Conservation (phyloP, 2,888 invertebrate genomes). For the Dilophus febrilis region DNA sequence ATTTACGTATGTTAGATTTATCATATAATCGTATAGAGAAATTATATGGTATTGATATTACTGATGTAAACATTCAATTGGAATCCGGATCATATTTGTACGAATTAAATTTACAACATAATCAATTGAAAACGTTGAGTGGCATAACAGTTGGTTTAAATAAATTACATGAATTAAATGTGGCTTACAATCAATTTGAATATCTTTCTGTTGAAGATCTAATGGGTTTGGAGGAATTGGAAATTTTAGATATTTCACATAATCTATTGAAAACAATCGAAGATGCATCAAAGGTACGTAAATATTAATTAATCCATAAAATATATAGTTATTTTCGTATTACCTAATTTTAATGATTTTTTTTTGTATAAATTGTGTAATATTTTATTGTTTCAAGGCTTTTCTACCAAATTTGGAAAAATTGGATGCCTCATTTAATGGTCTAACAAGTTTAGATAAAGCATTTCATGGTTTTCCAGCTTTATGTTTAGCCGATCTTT, state of each 20-base stretch:
- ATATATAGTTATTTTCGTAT: constrained; percentile 1
- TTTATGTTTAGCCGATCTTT: constrained; percentile 63
- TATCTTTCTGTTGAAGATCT: constrained; percentile 61
- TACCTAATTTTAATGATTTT: too few species aligned
- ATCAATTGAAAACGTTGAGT: constrained; percentile 49
- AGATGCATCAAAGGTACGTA: constrained; percentile 66
- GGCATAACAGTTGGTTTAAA: constrained; percentile 60
- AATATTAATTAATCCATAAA: too few species aligned
- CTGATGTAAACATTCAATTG: constrained; percentile 34
- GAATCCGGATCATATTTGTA: constrained; percentile 56
- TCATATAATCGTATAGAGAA: constrained; percentile 57
- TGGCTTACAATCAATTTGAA: constrained; percentile 58
- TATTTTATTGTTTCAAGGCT: constrained; percentile 48
- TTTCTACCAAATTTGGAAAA: constrained; percentile 60
- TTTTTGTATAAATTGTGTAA: too few species aligned
- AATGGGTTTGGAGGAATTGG: constrained; percentile 56
- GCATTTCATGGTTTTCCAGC: constrained; percentile 72
- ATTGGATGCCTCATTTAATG: constrained; percentile 59
- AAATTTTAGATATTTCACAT: constrained; percentile 57
- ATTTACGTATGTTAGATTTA: constrained; percentile 54
- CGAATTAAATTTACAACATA: constrained; percentile 57
- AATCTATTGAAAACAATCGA: constrained; percentile 61
- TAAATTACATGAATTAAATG: constrained; percentile 50
- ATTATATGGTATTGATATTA: constrained; percentile 49
- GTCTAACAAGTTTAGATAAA: constrained; percentile 52